These are phyloP conservation scores for Drosophila phalerata DNA, from an alignment of 2,888 invertebrate species.

Conservation along the genomic window DNA sequence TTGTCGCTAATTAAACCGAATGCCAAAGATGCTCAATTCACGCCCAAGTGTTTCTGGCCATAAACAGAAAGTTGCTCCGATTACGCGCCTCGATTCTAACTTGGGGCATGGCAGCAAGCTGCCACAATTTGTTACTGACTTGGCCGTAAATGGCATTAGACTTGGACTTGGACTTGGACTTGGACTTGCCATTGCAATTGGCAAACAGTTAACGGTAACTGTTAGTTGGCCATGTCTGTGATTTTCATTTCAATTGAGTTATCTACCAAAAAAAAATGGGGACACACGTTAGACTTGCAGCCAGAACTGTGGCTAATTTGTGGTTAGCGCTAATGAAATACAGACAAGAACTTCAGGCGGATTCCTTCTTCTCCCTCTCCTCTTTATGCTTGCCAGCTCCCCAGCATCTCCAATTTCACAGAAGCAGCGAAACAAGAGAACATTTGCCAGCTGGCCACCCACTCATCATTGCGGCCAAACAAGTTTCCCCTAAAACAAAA, in stretches of 20 bases:
- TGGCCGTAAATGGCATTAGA: conserved; percentile 57
- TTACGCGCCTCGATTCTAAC: conserved; percentile 60
- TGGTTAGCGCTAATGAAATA: conserved; percentile 71
- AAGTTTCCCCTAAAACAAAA: conserved; percentile 40
- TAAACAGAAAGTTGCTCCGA: conserved; percentile 71
- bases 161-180: conserved; percentile 33
- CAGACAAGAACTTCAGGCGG: conserved; percentile 27
- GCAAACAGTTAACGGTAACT: conserved; percentile 51
- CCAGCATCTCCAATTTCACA: conserved; percentile 29
- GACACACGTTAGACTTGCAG: conserved; percentile 42
- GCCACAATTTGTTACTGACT: conserved; percentile 64
- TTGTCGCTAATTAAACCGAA: conserved; percentile 73
- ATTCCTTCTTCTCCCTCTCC: not conserved
- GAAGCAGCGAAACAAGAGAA: conserved; percentile 11
- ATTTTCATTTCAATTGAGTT: conserved; percentile 81
- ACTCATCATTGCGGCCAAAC: conserved; percentile 61
- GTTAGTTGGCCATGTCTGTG: conserved; percentile 51
- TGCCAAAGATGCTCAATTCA: conserved; percentile 80
- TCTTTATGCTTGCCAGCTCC: not conserved
- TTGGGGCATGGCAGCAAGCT: conserved; percentile 22
- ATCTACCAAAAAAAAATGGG: conserved; percentile 60
- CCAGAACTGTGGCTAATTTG: conserved; percentile 63
- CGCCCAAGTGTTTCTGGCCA: conserved; percentile 81
- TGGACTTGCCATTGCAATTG: conserved; percentile 14
- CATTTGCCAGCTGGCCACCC: conserved; percentile 68